Percentiles rank a stretch among this genome's conserved stretches.
Evolutionary conservation across 2,797 vertebrate genomes (phyloP).

Genomic region (Silurus aristotelis): DNA sequence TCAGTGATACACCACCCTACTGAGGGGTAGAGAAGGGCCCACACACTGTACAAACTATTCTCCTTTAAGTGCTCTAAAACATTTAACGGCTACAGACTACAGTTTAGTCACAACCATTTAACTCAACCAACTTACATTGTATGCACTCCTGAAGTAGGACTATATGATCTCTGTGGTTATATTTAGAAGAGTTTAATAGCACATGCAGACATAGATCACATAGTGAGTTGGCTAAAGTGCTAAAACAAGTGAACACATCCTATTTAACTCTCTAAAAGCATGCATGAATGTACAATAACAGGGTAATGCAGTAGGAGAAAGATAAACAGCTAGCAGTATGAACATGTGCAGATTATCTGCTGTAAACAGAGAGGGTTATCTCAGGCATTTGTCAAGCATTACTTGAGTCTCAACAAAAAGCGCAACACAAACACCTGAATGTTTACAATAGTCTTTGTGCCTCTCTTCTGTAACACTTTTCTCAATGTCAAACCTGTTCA

Average conservation of each 20-base stretch:
- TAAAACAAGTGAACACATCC: constrained; percentile 9
- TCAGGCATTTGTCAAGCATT: too few species aligned
- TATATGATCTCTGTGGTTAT: constrained; percentile 23
- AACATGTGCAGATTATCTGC: neutral
- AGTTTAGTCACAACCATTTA: neutral
- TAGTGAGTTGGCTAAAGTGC: constrained; percentile 3
- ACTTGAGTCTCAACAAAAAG: neutral
- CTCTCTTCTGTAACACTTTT: neutral
- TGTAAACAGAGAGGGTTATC: neutral
- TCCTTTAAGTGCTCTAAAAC: neutral
- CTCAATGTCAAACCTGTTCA: neutral
- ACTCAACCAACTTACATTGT: neutral
- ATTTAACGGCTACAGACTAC: neutral
- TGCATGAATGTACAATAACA: neutral
- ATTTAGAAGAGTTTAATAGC: constrained; percentile 36
- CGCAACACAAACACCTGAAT: neutral
- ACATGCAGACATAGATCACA: constrained; percentile 24
- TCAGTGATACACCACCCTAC: neutral
- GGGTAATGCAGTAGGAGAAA: neutral
- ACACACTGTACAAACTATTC: neutral
- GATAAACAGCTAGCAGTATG: neutral
- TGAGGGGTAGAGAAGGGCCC: neutral
- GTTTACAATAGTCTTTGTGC: neutral
- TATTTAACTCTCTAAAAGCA: neutral
- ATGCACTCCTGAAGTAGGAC: neutral